Base-by-base conservation (phyloP, 2,113 vertebrate species). In the Hipposideros armiger region DNA sequence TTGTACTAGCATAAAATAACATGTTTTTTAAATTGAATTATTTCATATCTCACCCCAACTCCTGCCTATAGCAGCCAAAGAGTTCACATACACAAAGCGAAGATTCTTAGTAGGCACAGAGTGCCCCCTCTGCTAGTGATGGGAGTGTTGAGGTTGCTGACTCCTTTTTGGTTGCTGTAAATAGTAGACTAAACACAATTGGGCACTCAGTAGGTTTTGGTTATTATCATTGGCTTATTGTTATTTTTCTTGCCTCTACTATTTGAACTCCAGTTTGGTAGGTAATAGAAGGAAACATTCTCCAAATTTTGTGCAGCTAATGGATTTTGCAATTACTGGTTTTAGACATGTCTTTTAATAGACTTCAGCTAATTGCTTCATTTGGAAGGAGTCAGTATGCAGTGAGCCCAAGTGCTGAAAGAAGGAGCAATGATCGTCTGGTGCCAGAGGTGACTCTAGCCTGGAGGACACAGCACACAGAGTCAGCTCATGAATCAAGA, bases 291-390 rank as follows among this genome's bases (percentile, higher is more conserved):
- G 42, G 22, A 92, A 86, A 36, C 19, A 36, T 5, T 92, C 22
- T 72, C 45, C 28, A 73, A 96, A 81, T 82, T 94, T 87, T 66
- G 50, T 42, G 45, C 52, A 60, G 84, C 45, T 86, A 70, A 76
- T 94, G 62, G 52, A 88, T 96, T 97, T 96, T 94, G 87, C 58
- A 95, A 86, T 96, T 52, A 62, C 69, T 84, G 82, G 17, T 40
- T 93, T 96, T 86, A 85, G 82, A 83, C 69, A 69, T 90, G 81
- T 96, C 60, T 94, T 96, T 84, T 78, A 95, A 85, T 89, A 95
- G 70, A 56, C 64, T 74, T 93, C 82, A 85, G 28, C 15, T 95
- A 95, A 97, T 86, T 81, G 88, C 89, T 96, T 82, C 73, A 66
- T 93, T 84, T 96, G 84, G 93, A 95, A 91, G 69, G 54, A 76